These are phyloP conservation scores for Falcunculus frontatus DNA, from an alignment of 2,113 vertebrate species.

Conservation along the genomic window DNA sequence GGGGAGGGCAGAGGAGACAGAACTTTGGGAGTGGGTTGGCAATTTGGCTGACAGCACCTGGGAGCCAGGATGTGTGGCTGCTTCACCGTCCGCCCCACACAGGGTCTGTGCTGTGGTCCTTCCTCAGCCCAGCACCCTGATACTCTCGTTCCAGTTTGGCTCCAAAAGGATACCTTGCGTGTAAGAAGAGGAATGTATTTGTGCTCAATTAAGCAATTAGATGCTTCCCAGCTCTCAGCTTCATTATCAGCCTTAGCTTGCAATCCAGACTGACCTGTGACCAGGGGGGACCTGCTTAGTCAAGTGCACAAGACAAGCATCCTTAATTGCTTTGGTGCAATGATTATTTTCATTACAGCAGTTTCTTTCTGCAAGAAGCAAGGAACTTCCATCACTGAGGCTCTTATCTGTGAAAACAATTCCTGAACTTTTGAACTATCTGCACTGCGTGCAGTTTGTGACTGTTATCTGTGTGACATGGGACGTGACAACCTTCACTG, in stretches of 20 bases:
- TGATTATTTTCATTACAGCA: not conserved
- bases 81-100: accelerated
- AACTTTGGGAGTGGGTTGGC: not conserved
- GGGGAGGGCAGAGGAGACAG: not conserved
- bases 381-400: not conserved
- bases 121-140: not conserved
- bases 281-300: not conserved
- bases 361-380: not conserved
- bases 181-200: not conserved
- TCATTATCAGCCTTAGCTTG: not conserved
- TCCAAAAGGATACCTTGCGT: not conserved
- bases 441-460: not conserved
- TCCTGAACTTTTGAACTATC: conserved; percentile 14
- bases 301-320: not conserved
- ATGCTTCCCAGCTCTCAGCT: not conserved
- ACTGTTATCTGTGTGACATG: not conserved
- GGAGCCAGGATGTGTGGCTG: not conserved
- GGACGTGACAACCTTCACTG: not conserved
- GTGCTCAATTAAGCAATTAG: conserved; percentile 12
- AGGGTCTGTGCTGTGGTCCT: not conserved
- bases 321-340: conserved; percentile 11
- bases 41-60: not conserved
- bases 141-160: not conserved
- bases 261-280: conserved; percentile 14
- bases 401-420: conserved; percentile 21